Percentiles rank a stretch among this genome's conserved stretches.
Conservation (phyloP, 1,140 invertebrate genomes). For the Leptinotarsa undecemlineata region DNA sequence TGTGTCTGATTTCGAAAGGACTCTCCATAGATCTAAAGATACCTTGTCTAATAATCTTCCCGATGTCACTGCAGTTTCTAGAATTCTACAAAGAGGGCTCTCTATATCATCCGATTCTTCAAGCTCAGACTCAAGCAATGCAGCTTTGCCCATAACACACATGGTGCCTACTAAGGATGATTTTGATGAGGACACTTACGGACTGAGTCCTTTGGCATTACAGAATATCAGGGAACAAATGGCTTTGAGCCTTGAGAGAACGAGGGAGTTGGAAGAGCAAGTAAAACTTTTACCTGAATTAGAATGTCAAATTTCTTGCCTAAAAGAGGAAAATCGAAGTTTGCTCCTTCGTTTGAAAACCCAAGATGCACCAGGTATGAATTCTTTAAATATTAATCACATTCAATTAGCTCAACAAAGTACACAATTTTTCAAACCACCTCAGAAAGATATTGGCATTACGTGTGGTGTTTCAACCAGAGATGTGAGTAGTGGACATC, state of each 20-base stretch:
- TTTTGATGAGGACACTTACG: constrained; percentile 48
- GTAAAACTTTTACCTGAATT: constrained; percentile 75
- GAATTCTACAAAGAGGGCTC: constrained; percentile 34
- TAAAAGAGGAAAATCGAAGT: constrained; percentile 76
- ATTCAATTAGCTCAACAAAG: constrained; percentile 38
- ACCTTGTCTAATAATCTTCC: constrained; percentile 50
- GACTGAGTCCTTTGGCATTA: constrained; percentile 45
- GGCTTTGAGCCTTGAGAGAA: constrained; percentile 75
- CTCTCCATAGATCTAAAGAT: constrained; percentile 61
- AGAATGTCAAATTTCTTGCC: constrained; percentile 64
- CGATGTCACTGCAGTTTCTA: constrained; percentile 55
- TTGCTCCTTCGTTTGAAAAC: constrained; percentile 64
- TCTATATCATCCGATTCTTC: constrained; percentile 31
- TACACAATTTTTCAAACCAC: constrained; percentile 37
- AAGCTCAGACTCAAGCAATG: constrained; percentile 43
- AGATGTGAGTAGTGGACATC: constrained; percentile 66
- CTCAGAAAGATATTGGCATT: constrained; percentile 66
- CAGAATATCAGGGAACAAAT: constrained; percentile 74
- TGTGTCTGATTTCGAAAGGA: constrained; percentile 75
- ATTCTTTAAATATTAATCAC: neutral
- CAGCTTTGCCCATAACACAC: constrained; percentile 41
- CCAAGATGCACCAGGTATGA: constrained; percentile 42
- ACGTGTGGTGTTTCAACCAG: constrained; percentile 69
- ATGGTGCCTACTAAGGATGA: constrained; percentile 39
- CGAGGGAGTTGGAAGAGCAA: constrained; percentile 82